These are phyloP conservation scores for Willisornis vidua DNA, from an alignment of 2,113 vertebrate species.

Conservation along the genomic window DNA sequence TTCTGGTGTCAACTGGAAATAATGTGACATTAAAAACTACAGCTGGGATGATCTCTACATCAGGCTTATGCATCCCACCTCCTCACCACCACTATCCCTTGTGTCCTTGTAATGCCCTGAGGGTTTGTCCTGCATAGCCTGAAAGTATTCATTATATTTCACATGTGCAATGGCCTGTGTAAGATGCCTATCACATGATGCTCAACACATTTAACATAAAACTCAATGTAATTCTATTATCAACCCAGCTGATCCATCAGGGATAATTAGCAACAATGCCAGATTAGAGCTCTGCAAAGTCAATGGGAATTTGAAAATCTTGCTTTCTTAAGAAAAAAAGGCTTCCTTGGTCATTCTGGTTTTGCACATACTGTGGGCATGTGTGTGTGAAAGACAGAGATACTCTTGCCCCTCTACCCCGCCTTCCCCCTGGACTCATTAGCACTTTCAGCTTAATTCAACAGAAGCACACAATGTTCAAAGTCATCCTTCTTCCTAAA, in stretches of 20 bases:
- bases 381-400: background rate
- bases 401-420: background rate
- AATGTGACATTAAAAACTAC: background rate
- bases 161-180: accelerated
- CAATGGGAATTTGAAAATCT: background rate
- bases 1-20: background rate
- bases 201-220: accelerated
- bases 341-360: background rate
- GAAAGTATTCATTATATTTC: background rate
- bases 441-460: background rate
- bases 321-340: background rate
- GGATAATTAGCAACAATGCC: background rate
- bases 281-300: background rate
- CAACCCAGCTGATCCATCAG: background rate
- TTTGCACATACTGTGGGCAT: background rate
- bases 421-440: background rate
- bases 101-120: background rate
- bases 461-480: background rate
- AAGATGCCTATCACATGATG: background rate
- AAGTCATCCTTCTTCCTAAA: background rate
- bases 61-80: background rate
- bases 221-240: background rate
- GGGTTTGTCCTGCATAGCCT: background rate
- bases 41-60: background rate
- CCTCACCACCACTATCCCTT: background rate